Evolutionary conservation across 1,140 invertebrate species (phyloP).

Genomic region (Tribolium castaneum): DNA sequence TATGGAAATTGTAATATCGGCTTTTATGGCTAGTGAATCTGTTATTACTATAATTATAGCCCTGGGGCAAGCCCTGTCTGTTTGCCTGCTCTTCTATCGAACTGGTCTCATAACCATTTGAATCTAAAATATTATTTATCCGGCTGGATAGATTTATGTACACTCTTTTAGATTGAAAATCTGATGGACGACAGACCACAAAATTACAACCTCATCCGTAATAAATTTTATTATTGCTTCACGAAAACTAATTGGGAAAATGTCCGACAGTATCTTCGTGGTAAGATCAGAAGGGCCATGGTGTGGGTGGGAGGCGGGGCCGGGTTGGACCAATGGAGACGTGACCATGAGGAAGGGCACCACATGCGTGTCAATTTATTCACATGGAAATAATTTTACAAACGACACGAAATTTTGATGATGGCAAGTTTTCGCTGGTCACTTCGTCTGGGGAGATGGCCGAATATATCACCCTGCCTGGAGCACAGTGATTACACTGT

Average conservation of each 20-base stretch:
- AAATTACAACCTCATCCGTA: constrained; percentile 30
- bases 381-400: constrained; percentile 6
- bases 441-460: constrained; percentile 13
- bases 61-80: constrained; percentile 51
- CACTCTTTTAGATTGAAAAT: constrained; percentile 39
- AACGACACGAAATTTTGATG: not conserved
- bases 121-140: constrained; percentile 39
- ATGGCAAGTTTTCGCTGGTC: not conserved
- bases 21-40: constrained; percentile 57
- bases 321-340: constrained; percentile 22
- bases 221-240: constrained; percentile 38
- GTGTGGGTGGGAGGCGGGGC: constrained; percentile 38
- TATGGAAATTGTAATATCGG: constrained; percentile 58
- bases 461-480: constrained; percentile 55
- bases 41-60: constrained; percentile 60
- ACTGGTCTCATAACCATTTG: constrained; percentile 26
- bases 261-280: not conserved
- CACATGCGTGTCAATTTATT: constrained; percentile 29
- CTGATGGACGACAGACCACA: constrained; percentile 39
- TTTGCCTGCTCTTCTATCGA: constrained; percentile 45
- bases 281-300: constrained; percentile 29
- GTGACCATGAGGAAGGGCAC: constrained; percentile 17
- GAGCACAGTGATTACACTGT: constrained; percentile 55
- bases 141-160: constrained; percentile 37
- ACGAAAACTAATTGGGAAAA: constrained; percentile 33